phyloP scores from a whole-genome alignment of 2,888 invertebrate genomes.

The Yponomeuta malinellus region DNA sequence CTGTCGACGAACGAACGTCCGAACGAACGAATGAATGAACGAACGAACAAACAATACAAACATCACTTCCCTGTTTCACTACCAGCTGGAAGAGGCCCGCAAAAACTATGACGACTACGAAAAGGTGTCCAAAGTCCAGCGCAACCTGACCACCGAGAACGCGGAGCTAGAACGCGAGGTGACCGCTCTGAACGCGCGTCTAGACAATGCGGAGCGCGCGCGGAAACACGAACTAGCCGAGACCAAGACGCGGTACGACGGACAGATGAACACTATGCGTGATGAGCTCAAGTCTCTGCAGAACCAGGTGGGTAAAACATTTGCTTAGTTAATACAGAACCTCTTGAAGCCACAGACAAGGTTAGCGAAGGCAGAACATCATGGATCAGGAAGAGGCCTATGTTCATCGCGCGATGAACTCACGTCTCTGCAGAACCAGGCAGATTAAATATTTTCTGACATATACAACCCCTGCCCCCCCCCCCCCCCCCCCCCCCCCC shows the following conservation, averaged over 20 bases:
- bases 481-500: too few relatives aligned
- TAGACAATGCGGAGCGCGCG: constrained; percentile 81
- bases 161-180: constrained; percentile 85
- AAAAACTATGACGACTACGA: constrained; percentile 90
- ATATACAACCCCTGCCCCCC: too few relatives aligned
- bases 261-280: constrained; percentile 85
- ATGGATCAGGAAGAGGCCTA: too few relatives aligned
- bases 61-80: not conserved
- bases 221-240: constrained; percentile 87
- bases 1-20: too few relatives aligned
- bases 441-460: constrained; percentile 30
- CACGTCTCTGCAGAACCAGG: constrained; percentile 86
- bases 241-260: constrained; percentile 89
- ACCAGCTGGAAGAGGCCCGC: constrained; percentile 84
- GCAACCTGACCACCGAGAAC: constrained; percentile 85
- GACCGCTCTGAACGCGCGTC: constrained; percentile 78
- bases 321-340: not conserved
- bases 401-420: constrained; percentile 80
- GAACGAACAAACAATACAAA: not conserved
- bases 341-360: too few relatives aligned
- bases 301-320: constrained; percentile 72
- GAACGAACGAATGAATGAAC: too few relatives aligned
- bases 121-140: constrained; percentile 87
- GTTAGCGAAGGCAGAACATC: too few relatives aligned
- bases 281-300: constrained; percentile 90